Percentiles rank a stretch among this genome's conserved stretches.
Conservation (phyloP, 2,113 vertebrate species). For the Tachuris rubrigastra region DNA sequence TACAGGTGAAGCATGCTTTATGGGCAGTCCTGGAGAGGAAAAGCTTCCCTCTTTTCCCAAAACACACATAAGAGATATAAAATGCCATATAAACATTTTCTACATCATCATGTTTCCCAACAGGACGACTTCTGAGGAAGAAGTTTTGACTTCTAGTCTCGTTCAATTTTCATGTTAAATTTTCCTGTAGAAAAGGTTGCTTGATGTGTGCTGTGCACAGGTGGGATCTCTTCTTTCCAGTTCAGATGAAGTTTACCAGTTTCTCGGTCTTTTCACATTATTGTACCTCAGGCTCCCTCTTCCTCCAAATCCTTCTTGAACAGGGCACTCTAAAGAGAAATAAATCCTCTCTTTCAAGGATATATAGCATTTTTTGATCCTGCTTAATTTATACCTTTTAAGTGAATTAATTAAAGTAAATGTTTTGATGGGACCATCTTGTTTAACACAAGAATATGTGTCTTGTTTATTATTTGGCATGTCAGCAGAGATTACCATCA, state of each 20-base stretch:
- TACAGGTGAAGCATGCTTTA: constrained; percentile 24
- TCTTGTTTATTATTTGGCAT: not conserved
- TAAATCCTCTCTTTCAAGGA: not conserved
- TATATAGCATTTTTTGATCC: not conserved
- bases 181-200: not conserved
- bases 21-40: not conserved
- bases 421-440: not conserved
- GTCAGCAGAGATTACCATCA: not conserved
- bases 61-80: not conserved
- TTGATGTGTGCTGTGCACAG: not conserved
- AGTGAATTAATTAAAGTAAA: not conserved
- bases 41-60: not conserved
- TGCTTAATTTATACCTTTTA: not conserved
- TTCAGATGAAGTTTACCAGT: not conserved
- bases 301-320: not conserved
- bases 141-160: not conserved
- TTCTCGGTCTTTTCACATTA: not conserved
- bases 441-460: not conserved
- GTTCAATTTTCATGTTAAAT: not conserved
- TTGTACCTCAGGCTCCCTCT: not conserved
- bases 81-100: constrained; percentile 2
- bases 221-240: not conserved
- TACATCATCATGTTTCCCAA: constrained; percentile 3
- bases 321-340: not conserved
- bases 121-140: not conserved